Base-by-base conservation (phyloP, 2,113 vertebrate species). In the Ondatra zibethicus region DNA sequence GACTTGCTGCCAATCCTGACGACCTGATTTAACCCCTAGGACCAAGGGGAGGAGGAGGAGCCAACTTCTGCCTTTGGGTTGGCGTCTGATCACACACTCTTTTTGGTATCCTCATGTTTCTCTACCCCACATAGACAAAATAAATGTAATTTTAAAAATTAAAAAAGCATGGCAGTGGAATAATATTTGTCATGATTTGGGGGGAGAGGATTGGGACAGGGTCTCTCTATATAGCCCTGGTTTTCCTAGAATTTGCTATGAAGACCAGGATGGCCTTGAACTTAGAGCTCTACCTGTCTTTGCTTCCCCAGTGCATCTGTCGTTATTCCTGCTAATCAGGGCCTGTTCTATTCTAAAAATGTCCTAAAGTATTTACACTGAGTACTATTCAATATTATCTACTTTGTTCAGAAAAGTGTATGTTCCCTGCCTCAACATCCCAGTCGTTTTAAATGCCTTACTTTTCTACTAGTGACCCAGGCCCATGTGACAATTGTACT, bases 271-370 rank as follows among this genome's bases (percentile, higher is more conserved):
- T 81, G 21, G 12, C 17, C 36, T 58, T 52, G 9, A 80, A 80
- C 9, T 52, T 50, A 55, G 77, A 55, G 50, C 11, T 80, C 31
- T 55, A 12, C 27, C 17, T 80, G 47, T 50, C 47, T 58, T n/a
- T 81, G 19, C 52, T 17, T 55, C 19, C 31, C 31, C 17, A 55
- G 33, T n/a, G 50, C 50, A 0, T 23, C 25, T 84, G 50, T 58
- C 0, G 63, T 68, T 93, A 31, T 45, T 95, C 95, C 89, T 90
- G 75, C 36, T 96, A 63, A 14, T 81, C 55, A 76, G 63, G 39
- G 8, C 55, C 63, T 85, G 14, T 29, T 72, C 72, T 16, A 68
- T 29, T 65, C 65, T 93, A 88, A 68, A 36, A 91, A 27, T 72
- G 33, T 63, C 55, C 10, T 91, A 12, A 31, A 13, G 11, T 23